Evolutionary conservation across 2,797 vertebrate species (phyloP).

Genomic region (Myotis myotis): DNA sequence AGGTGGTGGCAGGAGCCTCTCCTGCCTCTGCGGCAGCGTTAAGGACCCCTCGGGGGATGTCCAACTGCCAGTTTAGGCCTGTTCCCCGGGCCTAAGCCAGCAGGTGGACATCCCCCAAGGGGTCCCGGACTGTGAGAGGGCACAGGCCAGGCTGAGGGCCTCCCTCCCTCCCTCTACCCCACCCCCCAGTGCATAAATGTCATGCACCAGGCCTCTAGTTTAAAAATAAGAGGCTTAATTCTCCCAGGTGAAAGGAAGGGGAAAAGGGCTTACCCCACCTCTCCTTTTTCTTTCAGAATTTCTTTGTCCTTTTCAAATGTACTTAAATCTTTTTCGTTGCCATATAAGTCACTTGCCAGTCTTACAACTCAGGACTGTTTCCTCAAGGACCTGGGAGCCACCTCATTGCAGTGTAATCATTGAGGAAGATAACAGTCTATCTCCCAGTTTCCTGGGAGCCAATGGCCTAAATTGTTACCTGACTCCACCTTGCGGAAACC

Average conservation of each 20-base stretch:
- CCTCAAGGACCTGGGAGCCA: not conserved
- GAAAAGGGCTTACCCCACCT: not conserved
- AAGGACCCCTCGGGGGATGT: too few species aligned
- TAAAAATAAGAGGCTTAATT: not conserved
- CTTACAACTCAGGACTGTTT: not conserved
- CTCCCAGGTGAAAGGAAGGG: not conserved
- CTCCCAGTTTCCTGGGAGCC: not conserved
- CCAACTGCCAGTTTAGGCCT: too few species aligned
- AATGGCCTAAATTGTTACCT: not conserved
- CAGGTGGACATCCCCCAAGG: too few species aligned
- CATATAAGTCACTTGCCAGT: not conserved
- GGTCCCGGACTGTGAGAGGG: too few species aligned
- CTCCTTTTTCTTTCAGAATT: not conserved
- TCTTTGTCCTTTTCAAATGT: not conserved
- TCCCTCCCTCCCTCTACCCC: too few species aligned
- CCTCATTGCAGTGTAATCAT: not conserved
- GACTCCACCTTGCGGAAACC: not conserved
- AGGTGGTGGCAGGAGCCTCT: too few species aligned
- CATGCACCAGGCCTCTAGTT: too few species aligned
- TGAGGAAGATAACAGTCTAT: not conserved
- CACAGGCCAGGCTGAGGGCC: too few species aligned
- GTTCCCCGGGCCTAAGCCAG: too few species aligned
- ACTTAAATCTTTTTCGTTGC: not conserved
- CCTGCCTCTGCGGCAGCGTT: rapidly evolving
- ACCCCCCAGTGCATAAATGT: too few species aligned